Conservation (phyloP, 2,113 vertebrate genomes). For the human (Homo sapiens) region DNA sequence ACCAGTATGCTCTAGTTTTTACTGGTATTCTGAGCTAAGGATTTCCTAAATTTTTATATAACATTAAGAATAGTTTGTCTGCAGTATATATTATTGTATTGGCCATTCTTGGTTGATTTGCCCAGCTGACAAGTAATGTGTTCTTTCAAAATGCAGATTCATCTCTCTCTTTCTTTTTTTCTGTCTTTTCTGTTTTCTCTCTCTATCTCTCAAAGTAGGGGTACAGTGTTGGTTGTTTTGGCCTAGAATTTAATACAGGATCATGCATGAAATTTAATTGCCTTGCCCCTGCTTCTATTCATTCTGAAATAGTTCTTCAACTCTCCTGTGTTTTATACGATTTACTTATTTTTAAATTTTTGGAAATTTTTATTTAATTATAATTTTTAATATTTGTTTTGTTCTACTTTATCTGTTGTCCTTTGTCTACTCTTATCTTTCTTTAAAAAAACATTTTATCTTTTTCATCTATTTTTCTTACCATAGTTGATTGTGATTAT, state of each 20-base stretch:
- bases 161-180: not conserved
- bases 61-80: not conserved
- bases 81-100: not conserved
- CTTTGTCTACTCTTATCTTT: not conserved
- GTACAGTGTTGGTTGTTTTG: not conserved
- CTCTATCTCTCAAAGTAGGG: not conserved
- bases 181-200: not conserved
- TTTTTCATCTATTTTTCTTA: not conserved
- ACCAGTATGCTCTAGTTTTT: not conserved
- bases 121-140: not conserved
- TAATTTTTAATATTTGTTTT: not conserved
- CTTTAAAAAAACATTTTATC: not conserved
- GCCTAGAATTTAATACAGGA: not conserved
- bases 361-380: not conserved
- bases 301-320: not conserved
- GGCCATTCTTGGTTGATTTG: not conserved
- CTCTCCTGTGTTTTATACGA: not conserved
- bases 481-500: not conserved
- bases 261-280: not conserved
- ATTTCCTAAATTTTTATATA: not conserved
- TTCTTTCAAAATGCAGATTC: not conserved
- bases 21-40: not conserved
- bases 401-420: not conserved
- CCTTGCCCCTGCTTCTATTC: not conserved
- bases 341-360: not conserved